phyloP scores from a whole-genome alignment of 2,888 invertebrate genomes.

The Pollenia labialis region DNA sequence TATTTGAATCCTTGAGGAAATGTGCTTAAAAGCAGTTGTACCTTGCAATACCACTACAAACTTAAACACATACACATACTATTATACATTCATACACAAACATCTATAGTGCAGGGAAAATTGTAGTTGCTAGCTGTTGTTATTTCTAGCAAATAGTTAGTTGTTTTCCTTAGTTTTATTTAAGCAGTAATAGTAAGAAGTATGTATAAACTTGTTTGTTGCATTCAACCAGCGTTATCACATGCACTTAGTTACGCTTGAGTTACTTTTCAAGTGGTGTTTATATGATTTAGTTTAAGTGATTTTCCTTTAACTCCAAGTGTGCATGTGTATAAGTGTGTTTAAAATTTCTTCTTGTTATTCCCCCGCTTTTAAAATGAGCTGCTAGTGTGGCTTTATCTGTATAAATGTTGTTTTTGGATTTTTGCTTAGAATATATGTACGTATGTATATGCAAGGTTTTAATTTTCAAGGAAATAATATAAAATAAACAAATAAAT shows the following conservation, averaged over 20 bases:
- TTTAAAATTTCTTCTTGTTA: slow-evolving; percentile 6
- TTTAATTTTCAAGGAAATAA: slow-evolving; percentile 69
- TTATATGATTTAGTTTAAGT: slow-evolving; percentile 74
- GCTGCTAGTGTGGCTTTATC: slow-evolving; percentile 23
- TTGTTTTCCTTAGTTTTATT: slow-evolving; percentile 30
- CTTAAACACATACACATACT: not conserved
- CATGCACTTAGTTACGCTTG: slow-evolving; percentile 73
- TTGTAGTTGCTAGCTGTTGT: slow-evolving; percentile 35
- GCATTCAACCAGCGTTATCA: slow-evolving; percentile 70
- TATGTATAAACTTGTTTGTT: slow-evolving; percentile 6
- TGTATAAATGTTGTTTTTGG: slow-evolving; percentile 14
- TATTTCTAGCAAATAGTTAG: slow-evolving; percentile 29
- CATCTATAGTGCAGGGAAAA: slow-evolving; percentile 6
- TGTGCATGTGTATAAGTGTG: not conserved
- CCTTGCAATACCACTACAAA: slow-evolving; percentile 31
- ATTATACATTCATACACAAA: not conserved
- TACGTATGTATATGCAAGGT: slow-evolving; percentile 34
- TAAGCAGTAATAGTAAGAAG: slow-evolving; percentile 24
- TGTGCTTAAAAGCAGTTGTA: slow-evolving; percentile 72
- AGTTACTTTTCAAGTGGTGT: slow-evolving; percentile 71
- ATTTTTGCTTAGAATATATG: slow-evolving; percentile 37
- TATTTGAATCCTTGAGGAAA: slow-evolving; percentile 73
- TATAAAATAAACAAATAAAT: slow-evolving; percentile 59
- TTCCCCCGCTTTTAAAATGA: slow-evolving; percentile 26
- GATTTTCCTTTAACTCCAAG: slow-evolving; percentile 51